Conservation (phyloP, 2,797 vertebrate genomes). For the Spea hammondii region DNA sequence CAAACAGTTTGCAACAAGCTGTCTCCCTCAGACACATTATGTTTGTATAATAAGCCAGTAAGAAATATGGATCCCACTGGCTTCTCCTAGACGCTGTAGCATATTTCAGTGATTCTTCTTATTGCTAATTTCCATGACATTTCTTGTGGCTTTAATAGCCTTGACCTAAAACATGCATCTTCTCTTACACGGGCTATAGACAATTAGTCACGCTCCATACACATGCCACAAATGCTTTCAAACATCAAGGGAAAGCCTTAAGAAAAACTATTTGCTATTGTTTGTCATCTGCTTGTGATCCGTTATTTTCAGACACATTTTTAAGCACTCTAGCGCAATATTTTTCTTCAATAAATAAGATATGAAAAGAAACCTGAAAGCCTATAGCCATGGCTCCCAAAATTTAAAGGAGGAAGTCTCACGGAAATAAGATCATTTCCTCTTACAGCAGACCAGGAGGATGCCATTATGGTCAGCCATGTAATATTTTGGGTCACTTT, state of each 20-base stretch:
- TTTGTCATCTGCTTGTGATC: slow-evolving; percentile 3
- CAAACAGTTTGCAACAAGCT: not conserved
- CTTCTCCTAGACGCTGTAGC: slow-evolving; percentile 1
- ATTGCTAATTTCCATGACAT: slow-evolving; percentile 31
- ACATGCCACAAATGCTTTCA: slow-evolving; percentile 18
- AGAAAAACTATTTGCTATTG: slow-evolving; percentile 4
- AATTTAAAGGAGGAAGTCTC: no score
- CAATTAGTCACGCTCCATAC: slow-evolving; percentile 26
- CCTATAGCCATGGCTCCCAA: not conserved
- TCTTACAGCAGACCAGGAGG: no score
- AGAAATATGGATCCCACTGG: not conserved
- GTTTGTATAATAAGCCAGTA: not conserved
- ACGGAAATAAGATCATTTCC: no score
- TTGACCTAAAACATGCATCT: slow-evolving; percentile 20
- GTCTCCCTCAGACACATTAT: not conserved
- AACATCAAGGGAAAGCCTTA: slow-evolving; percentile 22
- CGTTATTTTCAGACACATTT: not conserved
- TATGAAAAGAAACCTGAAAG: not conserved
- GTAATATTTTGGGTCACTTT: no score
- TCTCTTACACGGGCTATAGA: slow-evolving; percentile 6
- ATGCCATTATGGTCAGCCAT: no score
- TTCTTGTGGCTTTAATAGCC: slow-evolving; percentile 18
- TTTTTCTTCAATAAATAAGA: not conserved
- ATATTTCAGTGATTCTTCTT: slow-evolving; percentile 18
- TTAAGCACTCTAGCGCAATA: not conserved